Base-by-base conservation (phyloP, 2,113 vertebrate species). In the Brachyhypopomus occidentalis region DNA sequence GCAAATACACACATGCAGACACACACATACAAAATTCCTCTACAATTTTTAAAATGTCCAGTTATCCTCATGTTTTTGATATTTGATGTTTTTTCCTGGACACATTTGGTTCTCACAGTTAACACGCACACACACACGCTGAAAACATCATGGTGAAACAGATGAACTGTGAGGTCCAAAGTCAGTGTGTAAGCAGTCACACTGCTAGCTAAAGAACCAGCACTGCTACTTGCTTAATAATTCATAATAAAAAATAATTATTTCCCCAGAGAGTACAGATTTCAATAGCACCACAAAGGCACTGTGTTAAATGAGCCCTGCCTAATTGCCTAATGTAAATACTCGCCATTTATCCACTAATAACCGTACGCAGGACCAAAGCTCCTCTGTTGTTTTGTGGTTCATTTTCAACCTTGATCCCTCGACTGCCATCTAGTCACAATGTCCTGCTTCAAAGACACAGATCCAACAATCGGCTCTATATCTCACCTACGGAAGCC, bases 381-480 rank as follows among this genome's bases (percentile, higher is more conserved):
- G 19, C 27, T 59, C 9, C 67, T 30, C 70, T 25, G 19, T 62
- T 77, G 62, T 84, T 81, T 72, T 74, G 52, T 16, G 59, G 16
- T 34, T 45, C 22, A 25, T 59, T 34, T 41, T 81, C 34, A 22
- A 69, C 71, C 72, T 67, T 75, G 64, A 74, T 64, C 22, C 56
- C 56, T 34, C n/a, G 41, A 67, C 77, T 63, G 38, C 60, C 72
- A 79, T 75, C 62, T 72, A 45, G 76, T 67, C 76, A 77, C 79
- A 59, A 67, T 17, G 52, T 23, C 23, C 66, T 77, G n/a, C n/a
- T 66, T 69, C 72, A 85, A 72, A 64, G 67, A 36, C 58, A 82
- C 2, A 23, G 77, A 66, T 83, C 80, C 82, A 71, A 72, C 67
- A 75, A 38, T 25, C 69, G 11, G 64, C 48, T 23, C 34, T 38